phyloP scores from a whole-genome alignment of 2,888 invertebrate species.

The Meganola albula region DNA sequence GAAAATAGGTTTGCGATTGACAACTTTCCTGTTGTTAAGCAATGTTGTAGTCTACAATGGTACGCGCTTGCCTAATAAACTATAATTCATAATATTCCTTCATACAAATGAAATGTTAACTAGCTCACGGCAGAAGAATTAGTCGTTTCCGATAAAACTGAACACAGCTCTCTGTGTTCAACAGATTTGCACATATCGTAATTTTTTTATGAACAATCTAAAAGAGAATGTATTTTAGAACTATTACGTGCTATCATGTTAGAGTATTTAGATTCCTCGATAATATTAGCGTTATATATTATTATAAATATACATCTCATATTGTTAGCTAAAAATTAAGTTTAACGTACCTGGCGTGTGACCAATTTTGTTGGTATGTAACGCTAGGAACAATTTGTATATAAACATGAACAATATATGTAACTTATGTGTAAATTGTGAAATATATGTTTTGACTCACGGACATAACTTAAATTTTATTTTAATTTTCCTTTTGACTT shows the following conservation, averaged over 20 bases:
- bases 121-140: no score
- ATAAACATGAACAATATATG: slow-evolving; percentile 20
- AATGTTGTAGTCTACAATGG: no score
- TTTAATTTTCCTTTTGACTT: no score
- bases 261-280: slow-evolving; percentile 58
- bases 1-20: no score
- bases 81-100: no score
- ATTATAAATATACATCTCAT: slow-evolving; percentile 61
- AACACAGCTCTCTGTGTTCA: no score
- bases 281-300: slow-evolving; percentile 58
- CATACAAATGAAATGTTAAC: no score
- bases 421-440: slow-evolving; percentile 22
- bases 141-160: no score
- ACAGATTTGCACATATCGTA: neutral
- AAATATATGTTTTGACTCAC: slow-evolving; percentile 16
- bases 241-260: slow-evolving; percentile 35
- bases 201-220: slow-evolving; percentile 12
- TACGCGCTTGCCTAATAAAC: no score
- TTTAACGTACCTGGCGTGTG: slow-evolving; percentile 45
- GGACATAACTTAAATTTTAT: no score
- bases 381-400: slow-evolving; percentile 25
- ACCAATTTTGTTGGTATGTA: slow-evolving; percentile 44
- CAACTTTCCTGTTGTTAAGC: no score
- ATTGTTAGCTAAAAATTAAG: slow-evolving; percentile 64
- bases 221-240: slow-evolving; percentile 37